These are phyloP conservation scores for Chanos chanos DNA, from an alignment of 2,797 vertebrate species.

Conservation along the genomic window DNA sequence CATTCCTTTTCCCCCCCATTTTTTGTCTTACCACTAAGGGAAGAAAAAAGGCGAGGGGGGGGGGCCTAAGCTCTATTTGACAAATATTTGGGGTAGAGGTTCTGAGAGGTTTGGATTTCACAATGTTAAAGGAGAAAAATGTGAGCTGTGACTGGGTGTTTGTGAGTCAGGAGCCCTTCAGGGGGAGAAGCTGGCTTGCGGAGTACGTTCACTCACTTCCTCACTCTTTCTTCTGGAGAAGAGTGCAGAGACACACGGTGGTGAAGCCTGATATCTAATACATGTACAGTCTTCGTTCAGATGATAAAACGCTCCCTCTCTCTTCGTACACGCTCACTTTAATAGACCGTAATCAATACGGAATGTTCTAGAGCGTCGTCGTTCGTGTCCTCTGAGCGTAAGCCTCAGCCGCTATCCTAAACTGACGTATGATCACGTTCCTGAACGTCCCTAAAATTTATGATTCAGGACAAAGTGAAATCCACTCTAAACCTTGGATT, in stretches of 20 bases:
- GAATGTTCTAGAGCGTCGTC: too few relatives aligned
- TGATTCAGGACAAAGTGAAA: too few relatives aligned
- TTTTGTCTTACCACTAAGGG: conserved; percentile 5
- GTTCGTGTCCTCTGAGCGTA: too few relatives aligned
- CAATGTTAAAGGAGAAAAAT: conserved; percentile 65
- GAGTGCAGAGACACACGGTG: not conserved
- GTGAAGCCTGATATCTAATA: too few relatives aligned
- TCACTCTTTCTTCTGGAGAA: not conserved
- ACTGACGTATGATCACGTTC: too few relatives aligned
- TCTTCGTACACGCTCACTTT: too few relatives aligned
- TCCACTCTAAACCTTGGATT: too few relatives aligned
- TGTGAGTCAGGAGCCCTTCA: conserved; percentile 50
- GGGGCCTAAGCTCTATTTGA: conserved; percentile 51
- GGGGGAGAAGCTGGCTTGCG: conserved; percentile 50
- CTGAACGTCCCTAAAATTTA: too few relatives aligned
- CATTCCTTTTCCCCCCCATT: not conserved
- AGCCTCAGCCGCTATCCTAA: too few relatives aligned
- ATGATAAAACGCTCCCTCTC: too few relatives aligned
- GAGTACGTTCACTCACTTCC: not conserved
- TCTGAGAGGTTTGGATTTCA: conserved; percentile 64
- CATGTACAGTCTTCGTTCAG: too few relatives aligned
- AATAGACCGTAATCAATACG: too few relatives aligned
- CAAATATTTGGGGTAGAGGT: conserved; percentile 48
- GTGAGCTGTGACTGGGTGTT: conserved; percentile 47
- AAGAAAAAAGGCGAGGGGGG: not conserved